Base-by-base conservation (phyloP, 1,140 invertebrate species). In the Branchinecta lynchi region DNA sequence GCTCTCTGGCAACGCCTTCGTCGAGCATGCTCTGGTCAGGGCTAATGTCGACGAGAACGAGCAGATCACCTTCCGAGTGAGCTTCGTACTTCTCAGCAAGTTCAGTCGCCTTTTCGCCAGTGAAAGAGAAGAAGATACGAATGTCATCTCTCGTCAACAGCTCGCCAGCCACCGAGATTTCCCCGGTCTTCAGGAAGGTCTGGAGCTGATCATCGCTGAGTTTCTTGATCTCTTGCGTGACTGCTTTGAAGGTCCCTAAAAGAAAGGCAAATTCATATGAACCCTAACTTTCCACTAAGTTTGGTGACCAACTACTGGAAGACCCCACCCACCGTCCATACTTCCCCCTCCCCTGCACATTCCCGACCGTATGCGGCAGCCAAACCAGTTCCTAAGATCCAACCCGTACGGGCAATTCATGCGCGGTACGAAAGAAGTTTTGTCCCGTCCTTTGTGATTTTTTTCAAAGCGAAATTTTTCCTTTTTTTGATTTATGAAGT, bases 1-100 rank as follows among this genome's bases (percentile, higher is more conserved):
- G 86, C 81, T 99, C 96, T 70, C 96, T 82, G 0, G 92, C 90
- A 70, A 89, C 81, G 43, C 93, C 93, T 83, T 98, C 95, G 77
- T 96, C 88, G 68, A 74, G 65, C 88, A 98, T 89, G 3, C 86
- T 85, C 74, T 92, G 86, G 79, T 96, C 92, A 3, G 90, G 82
- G 21, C 77, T 78, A 10, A 81, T 78, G 74, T 86, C 81, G 44
- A 86, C 69, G 44, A 80, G 72, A 44, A 78, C 76, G 7, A 79
- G 72, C 8, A 84, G 86, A 78, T 92, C 88, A 72, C 89, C 89
- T 74, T 94, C 89, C 68, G 90, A 89, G 76, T 95, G 88, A 0
- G 93, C 90, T 78, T 96, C 92, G 77, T 94, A 97, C 72, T 84
- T 84, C 70, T 83, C 80, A 70, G 84, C 83, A 8, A 87, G 80